These are phyloP conservation scores for Tipula helvola DNA, from an alignment of 2,888 invertebrate species.

Conservation along the genomic window DNA sequence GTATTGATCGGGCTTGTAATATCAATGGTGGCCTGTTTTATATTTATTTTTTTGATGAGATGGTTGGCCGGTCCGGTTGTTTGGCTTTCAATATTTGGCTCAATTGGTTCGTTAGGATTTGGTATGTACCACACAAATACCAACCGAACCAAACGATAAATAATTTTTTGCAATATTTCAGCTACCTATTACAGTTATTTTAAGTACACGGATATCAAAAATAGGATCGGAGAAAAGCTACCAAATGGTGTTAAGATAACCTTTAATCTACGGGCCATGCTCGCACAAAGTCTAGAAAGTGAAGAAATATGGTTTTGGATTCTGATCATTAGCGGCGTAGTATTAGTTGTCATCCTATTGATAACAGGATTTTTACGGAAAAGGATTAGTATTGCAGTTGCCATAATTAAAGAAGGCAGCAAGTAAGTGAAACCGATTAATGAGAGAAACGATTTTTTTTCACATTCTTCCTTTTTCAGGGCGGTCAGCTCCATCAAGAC, in stretches of 20 bases:
- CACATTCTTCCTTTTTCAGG: not conserved
- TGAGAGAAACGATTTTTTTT: too few relatives aligned
- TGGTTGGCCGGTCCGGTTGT: conserved; percentile 81
- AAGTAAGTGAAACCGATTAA: conserved; percentile 28
- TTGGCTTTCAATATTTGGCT: conserved; percentile 71
- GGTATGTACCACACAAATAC: conserved; percentile 35
- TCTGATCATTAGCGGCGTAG: conserved; percentile 48
- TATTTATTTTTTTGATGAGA: conserved; percentile 79
- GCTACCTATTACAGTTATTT: conserved; percentile 47
- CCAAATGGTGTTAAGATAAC: not conserved
- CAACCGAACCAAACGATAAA: not conserved
- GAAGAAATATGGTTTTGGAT: conserved; percentile 40
- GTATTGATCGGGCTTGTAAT: conserved; percentile 41
- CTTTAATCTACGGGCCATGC: not conserved
- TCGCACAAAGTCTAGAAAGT: not conserved
- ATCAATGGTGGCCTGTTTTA: conserved; percentile 62
- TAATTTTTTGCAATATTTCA: conserved; percentile 25
- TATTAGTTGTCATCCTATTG: conserved; percentile 53
- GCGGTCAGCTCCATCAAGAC: conserved; percentile 77
- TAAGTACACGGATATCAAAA: conserved; percentile 36
- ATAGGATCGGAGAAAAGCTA: not conserved
- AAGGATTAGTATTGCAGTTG: conserved; percentile 77
- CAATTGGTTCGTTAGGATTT: conserved; percentile 53
- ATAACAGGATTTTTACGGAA: conserved; percentile 71
- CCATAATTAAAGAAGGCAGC: conserved; percentile 87